Percentiles rank a stretch among this genome's conserved stretches.
These are phyloP conservation scores for Poecilia velifera DNA, from an alignment of 2,797 vertebrate species.

Conservation along the genomic window DNA sequence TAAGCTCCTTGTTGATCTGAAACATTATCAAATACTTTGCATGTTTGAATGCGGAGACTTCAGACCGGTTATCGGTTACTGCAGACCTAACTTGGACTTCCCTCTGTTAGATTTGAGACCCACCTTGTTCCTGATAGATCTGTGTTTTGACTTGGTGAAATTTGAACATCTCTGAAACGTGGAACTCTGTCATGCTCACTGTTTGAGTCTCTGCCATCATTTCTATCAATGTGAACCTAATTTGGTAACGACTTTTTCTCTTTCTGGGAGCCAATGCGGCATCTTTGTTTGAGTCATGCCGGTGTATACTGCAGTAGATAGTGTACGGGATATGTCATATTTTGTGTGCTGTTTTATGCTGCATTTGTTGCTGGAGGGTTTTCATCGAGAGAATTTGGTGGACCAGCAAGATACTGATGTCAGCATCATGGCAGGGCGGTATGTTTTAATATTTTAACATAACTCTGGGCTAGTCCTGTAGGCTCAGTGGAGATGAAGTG, in stretches of 20 bases:
- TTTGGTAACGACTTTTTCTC: conserved; percentile 1
- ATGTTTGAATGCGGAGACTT: not conserved
- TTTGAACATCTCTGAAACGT: not conserved
- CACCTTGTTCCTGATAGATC: not conserved
- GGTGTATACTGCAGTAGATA: conserved; percentile 3
- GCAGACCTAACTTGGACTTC: not conserved
- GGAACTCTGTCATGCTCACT: not conserved
- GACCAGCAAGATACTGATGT: not conserved
- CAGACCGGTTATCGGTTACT: not conserved
- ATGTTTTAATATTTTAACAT: conserved; percentile 7
- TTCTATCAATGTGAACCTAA: conserved; percentile 48
- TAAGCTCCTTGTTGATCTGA: too few relatives aligned
- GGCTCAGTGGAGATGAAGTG: not conserved
- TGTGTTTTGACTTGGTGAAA: not conserved
- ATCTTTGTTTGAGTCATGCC: conserved; percentile 23
- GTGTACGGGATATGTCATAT: not conserved
- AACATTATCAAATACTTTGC: not conserved
- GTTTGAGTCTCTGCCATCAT: conserved; percentile 13
- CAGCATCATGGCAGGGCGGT: not conserved
- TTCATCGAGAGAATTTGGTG: not conserved
- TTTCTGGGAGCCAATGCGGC: conserved; percentile 11
- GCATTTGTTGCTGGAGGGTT: not conserved
- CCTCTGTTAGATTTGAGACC: not conserved
- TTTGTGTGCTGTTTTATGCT: conserved; percentile 6
- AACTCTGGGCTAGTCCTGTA: not conserved